A percentile compares a stretch with the other conserved stretches of the same genome.
Evolutionary conservation across 92 coral and sea anemone genomes (phyloP).

Genomic region (Siderastrea radians): DNA sequence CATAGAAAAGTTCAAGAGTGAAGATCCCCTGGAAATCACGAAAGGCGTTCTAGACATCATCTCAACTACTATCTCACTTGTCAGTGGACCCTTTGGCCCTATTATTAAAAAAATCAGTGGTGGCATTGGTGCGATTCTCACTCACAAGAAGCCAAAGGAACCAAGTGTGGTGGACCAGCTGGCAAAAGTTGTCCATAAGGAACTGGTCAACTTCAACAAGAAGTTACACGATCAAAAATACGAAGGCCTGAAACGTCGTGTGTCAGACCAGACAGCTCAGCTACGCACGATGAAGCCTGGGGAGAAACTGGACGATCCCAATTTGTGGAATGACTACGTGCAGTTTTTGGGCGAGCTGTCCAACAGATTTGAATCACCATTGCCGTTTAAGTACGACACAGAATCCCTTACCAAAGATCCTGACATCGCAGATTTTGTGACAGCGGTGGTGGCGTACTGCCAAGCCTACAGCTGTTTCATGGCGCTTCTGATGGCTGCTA

Average conservation of each 20-base stretch:
- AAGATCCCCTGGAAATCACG: not conserved
- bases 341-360: conserved; percentile 43
- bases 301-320: conserved; percentile 22
- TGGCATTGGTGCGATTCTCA: conserved; percentile 11
- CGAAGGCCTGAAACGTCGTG: conserved; percentile 17
- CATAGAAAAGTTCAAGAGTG: not conserved
- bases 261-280: conserved; percentile 28
- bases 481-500: conserved; percentile 44
- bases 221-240: conserved; percentile 16
- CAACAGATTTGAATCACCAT: conserved; percentile 4
- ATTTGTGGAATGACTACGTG: conserved; percentile 31
- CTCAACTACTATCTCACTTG: not conserved
- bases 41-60: not conserved
- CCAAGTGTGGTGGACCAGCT: conserved; percentile 38
- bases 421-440: conserved; percentile 33
- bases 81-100: not conserved
- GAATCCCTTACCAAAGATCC: conserved; percentile 2
- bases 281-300: conserved; percentile 1
- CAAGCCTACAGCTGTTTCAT: conserved; percentile 36
- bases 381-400: conserved; percentile 15
- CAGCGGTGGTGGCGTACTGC: conserved; percentile 33
- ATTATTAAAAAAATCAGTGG: not conserved
- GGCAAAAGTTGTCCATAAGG: conserved; percentile 5
- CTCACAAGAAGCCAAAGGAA: conserved; percentile 4
- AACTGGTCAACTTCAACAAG: conserved; percentile 10